Percentiles rank a stretch among this genome's conserved stretches.
These are phyloP conservation scores for Nematolebias whitei DNA, from an alignment of 2,113 vertebrate species.

Conservation along the genomic window DNA sequence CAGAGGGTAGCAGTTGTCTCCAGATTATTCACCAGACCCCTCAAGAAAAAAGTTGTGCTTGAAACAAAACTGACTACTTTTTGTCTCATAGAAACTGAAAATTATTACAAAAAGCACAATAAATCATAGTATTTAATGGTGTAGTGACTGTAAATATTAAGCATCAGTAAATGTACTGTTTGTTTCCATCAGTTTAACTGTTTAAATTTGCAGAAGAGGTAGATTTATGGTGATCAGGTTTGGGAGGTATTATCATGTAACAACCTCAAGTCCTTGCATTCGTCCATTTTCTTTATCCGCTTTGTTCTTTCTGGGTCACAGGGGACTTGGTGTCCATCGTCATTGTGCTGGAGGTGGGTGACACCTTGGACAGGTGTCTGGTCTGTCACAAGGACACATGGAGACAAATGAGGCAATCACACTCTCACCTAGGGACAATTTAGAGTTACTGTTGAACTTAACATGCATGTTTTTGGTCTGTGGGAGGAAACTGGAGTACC, in stretches of 20 bases:
- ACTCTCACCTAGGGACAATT: no score
- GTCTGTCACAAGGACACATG: no score
- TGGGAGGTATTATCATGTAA: background rate
- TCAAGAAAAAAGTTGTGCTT: background rate
- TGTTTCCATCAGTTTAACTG: background rate
- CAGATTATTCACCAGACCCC: background rate
- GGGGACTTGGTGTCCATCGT: no score
- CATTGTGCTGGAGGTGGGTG: no score
- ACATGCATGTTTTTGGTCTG: no score
- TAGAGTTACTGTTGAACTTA: no score
- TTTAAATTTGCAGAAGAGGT: background rate
- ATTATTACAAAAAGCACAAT: background rate
- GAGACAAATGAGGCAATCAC: no score
- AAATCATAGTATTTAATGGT: background rate
- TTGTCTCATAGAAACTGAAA: background rate
- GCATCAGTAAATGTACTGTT: background rate
- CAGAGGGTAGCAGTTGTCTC: constrained; percentile 61
- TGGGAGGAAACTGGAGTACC: no score
- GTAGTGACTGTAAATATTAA: background rate
- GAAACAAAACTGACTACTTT: background rate
- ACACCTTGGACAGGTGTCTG: no score
- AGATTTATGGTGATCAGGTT: background rate
- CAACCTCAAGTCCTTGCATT: background rate
- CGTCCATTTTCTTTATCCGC: no score
- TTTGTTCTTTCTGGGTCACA: no score